Base-by-base conservation (phyloP, 92 coral and sea anemone species). In the Porites lobata region DNA sequence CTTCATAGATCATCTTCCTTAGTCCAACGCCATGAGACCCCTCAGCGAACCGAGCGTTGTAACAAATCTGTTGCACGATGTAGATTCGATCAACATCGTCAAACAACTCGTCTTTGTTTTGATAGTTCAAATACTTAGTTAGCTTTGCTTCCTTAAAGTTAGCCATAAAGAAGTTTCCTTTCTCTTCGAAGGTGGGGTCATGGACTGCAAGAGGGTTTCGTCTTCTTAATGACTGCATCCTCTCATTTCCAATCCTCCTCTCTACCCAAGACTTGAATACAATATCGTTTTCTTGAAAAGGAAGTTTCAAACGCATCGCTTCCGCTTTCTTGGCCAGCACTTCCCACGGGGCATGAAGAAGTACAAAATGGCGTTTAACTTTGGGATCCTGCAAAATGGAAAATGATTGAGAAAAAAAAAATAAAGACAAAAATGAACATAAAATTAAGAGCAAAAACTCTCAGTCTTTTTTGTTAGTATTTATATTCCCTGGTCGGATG, bases 321-420 rank as follows among this genome's bases (percentile, higher is more conserved):
- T 96, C 96, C 3, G 99, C 99, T 83, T 73, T 90, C 71, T 77
- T 72, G 15, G 95, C 87, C 78, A 94, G 70, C 11, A 88, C 86
- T 57, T 50, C 75, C 95, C 98, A 93, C 1, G 99, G 99, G 4
- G 94, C 89, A 58, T 96, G 99, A 10, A 96, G 72, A 71, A 95
- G 96, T 54, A 96, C 94, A 85, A 89, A 95, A 86, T 94, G 93
- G 9, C 98, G 91, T 61, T 81, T 91, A 24, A 72, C 81, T 57
- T 81, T 81, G 15, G 90, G 72, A 17, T 90, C 80, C 98, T 94
- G 75, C 10, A 79, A 56, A 58, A 29, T n/a, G 47, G 69, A 73
- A 78, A 38, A 3, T n/a, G 47, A 38, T 38, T 38, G 47, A 38
- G 2, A 14, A 56, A 56, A 12, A 56, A 7, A 56, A 9, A 54